Conservation (phyloP, 1,140 invertebrate genomes). For the Acyrthosiphon pisum region DNA sequence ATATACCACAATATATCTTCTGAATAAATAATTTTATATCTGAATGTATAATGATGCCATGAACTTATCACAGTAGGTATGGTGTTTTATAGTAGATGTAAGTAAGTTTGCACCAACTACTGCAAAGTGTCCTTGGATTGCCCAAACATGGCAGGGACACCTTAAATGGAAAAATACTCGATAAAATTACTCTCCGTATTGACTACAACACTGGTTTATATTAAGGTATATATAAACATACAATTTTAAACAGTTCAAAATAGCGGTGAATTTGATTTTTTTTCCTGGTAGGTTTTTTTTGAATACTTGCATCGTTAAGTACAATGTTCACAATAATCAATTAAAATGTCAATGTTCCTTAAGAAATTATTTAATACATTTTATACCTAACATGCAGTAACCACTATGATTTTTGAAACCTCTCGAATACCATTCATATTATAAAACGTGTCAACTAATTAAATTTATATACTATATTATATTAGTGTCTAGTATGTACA, state of each 20-base stretch:
- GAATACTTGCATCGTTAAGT: background rate
- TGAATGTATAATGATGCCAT: background rate
- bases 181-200: constrained; percentile 19
- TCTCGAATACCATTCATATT: background rate
- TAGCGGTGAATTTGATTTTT: constrained; percentile 18
- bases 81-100: background rate
- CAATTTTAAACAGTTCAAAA: background rate
- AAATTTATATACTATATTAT: background rate
- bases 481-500: background rate
- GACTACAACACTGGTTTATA: constrained; percentile 38
- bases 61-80: background rate
- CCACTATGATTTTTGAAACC: background rate
- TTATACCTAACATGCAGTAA: background rate
- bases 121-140: constrained; percentile 35
- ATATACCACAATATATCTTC: background rate
- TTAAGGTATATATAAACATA: constrained; percentile 40
- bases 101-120: background rate
- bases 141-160: constrained; percentile 50
- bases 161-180: constrained; percentile 53
- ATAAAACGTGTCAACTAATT: background rate
- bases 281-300: background rate
- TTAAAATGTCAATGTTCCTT: constrained; percentile 6
- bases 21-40: background rate
- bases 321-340: background rate
- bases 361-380: background rate